phyloP scores from a whole-genome alignment of 2,113 vertebrate species.

The Dasypus novemcinctus region DNA sequence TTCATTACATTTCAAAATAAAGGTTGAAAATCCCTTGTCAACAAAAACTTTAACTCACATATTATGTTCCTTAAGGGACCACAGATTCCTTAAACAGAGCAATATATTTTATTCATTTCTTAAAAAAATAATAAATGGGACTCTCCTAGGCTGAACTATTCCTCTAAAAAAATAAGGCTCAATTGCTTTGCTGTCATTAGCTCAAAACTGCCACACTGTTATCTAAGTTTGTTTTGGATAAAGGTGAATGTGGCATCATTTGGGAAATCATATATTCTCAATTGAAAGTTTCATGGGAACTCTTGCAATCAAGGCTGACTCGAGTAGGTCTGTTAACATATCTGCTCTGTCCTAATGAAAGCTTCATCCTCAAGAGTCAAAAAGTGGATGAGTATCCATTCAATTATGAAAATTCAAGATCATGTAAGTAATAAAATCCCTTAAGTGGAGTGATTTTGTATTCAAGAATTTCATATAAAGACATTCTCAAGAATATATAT shows the following conservation, averaged over 20 bases:
- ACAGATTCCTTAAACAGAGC: neutral
- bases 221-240: neutral
- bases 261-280: neutral
- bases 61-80: neutral
- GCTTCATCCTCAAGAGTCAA: neutral
- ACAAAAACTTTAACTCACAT: conserved; percentile 10
- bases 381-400: neutral
- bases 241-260: neutral
- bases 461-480: conserved; percentile 2
- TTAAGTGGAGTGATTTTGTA: neutral
- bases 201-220: neutral
- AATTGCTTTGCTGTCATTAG: neutral
- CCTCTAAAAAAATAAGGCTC: neutral
- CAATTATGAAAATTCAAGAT: neutral
- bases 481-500: neutral
- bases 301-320: neutral
- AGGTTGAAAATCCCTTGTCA: neutral
- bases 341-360: neutral
- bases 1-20: conserved; percentile 35
- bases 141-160: neutral
- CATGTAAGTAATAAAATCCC: neutral
- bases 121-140: neutral
- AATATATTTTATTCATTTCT: neutral
- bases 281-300: neutral
- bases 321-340: neutral